These are phyloP conservation scores for Drosophila anceps DNA, from an alignment of 2,888 invertebrate genomes.

Conservation along the genomic window DNA sequence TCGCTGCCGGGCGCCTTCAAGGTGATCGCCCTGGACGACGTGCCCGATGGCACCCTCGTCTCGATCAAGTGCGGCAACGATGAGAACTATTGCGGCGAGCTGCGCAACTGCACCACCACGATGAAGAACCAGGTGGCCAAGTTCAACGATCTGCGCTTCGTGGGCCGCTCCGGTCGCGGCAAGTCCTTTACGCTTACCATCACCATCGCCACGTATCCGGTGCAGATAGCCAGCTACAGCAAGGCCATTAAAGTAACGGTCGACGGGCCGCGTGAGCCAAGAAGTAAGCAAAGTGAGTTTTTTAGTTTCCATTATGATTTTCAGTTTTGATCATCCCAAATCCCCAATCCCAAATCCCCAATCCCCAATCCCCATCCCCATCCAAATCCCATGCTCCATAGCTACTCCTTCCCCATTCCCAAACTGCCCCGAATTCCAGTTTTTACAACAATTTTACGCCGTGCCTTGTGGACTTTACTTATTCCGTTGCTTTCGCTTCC, in stretches of 20 bases:
- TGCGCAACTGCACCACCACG: conserved; percentile 96
- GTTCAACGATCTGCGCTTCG: conserved; percentile 99
- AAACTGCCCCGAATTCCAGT: neutral
- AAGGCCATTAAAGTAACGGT: conserved; percentile 99
- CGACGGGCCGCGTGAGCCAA: conserved; percentile 98
- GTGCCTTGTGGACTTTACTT: conserved; percentile 31
- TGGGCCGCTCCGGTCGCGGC: conserved; percentile 98
- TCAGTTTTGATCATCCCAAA: conserved; percentile 23
- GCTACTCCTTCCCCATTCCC: no score
- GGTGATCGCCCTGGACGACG: conserved; percentile 96
- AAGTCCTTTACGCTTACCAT: conserved; percentile 98
- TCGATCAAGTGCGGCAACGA: conserved; percentile 98
- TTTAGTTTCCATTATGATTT: conserved; percentile 80
- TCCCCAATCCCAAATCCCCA: neutral
- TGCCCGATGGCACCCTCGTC: conserved; percentile 97
- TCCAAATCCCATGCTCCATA: neutral
- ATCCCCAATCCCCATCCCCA: neutral
- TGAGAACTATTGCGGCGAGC: conserved; percentile 98
- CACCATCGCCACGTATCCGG: conserved; percentile 90
- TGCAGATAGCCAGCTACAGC: conserved; percentile 96
- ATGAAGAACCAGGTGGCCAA: conserved; percentile 99
- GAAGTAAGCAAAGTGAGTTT: conserved; percentile 97
- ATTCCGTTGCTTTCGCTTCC: conserved; percentile 11
- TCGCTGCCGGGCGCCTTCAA: conserved; percentile 98
- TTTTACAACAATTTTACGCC: neutral